Evolutionary conservation across 1,140 invertebrate species (phyloP), one percentile per base, ranked within the genome.

Genomic region (Piezodorus guildinii): DNA sequence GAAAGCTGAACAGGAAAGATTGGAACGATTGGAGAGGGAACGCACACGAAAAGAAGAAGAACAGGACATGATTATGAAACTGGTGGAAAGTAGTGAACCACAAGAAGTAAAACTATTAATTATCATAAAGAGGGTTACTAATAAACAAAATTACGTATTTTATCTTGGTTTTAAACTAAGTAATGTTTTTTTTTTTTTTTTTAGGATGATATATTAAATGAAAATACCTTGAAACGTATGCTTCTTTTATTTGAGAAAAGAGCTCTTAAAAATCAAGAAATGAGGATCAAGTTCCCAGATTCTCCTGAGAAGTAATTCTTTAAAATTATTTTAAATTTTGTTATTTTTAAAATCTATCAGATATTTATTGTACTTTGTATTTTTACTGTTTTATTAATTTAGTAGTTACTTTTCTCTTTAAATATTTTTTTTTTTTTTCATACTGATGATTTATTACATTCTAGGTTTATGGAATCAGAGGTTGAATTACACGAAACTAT

Each of bases 401-500:
- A 6, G 3, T 4, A 10, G 6, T 39, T 39, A 10, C 9, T 39
- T 1, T 10, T 10, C 12, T 10, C 34, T 10, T 10, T 39, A 6
- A 10, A 39, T 10, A 39, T n/a, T 49, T 49, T 17, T 49, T 21
- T 21, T 49, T 19, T 6, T 17, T 49, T 21, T 49, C n/a, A n/a
- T n/a, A n/a, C n/a, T n/a, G 16, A 19, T 49, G 10, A n/a, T 58
- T 58, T 12, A 58, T 58, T 70, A 69, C 65, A 61, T 62, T 27
- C 46, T 60, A 90, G 87, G 75, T 99, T 99, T 77, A 97, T 99
- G 94, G 96, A 99, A 69, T 97, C 95, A 60, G 97, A 99, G 80
- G 77, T 99, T 14, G 94, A 98, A 76, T 76, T 98, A 51, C 91
- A 96, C 77, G 90, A 92, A 70, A 84, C 87, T 2, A 81, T 98